These are phyloP conservation scores for Euleptes europaea DNA, from an alignment of 2,113 vertebrate species.

Conservation along the genomic window DNA sequence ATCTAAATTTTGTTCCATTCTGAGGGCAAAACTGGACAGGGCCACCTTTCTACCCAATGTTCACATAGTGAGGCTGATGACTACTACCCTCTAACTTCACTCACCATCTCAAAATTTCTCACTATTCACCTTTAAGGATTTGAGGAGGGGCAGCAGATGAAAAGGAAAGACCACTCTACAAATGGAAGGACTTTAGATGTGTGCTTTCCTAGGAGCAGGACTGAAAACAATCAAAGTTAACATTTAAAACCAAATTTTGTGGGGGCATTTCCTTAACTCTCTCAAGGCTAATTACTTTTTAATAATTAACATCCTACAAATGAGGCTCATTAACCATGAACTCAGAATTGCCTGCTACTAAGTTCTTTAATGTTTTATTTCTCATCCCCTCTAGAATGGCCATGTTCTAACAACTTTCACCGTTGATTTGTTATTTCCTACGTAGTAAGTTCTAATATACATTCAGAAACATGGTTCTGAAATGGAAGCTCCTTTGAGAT, in stretches of 20 bases:
- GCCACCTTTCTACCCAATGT: too few relatives aligned
- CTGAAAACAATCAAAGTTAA: constrained; percentile 9
- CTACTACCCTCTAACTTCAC: too few relatives aligned
- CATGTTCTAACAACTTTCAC: neutral
- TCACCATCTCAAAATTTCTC: too few relatives aligned
- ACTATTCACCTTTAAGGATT: neutral
- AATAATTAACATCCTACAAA: constrained; percentile 54
- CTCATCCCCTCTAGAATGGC: constrained; percentile 23
- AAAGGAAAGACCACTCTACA: neutral
- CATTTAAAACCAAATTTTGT: constrained; percentile 19
- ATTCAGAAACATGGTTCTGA: neutral
- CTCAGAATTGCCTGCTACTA: constrained; percentile 28
- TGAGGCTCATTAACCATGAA: constrained; percentile 54
- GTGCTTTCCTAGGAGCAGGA: constrained; percentile 43
- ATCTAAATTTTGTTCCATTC: too few relatives aligned
- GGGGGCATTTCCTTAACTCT: neutral
- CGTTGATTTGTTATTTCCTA: constrained; percentile 18
- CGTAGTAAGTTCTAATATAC: neutral
- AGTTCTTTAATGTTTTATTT: constrained; percentile 46
- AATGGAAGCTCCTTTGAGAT: neutral
- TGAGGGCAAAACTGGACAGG: too few relatives aligned
- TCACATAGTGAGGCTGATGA: too few relatives aligned
- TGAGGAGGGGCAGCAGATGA: neutral
- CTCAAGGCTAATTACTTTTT: constrained; percentile 47
- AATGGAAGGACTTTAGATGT: constrained; percentile 36